These are phyloP conservation scores for Delphinapterus leucas DNA, from an alignment of 2,113 vertebrate species.

Conservation along the genomic window DNA sequence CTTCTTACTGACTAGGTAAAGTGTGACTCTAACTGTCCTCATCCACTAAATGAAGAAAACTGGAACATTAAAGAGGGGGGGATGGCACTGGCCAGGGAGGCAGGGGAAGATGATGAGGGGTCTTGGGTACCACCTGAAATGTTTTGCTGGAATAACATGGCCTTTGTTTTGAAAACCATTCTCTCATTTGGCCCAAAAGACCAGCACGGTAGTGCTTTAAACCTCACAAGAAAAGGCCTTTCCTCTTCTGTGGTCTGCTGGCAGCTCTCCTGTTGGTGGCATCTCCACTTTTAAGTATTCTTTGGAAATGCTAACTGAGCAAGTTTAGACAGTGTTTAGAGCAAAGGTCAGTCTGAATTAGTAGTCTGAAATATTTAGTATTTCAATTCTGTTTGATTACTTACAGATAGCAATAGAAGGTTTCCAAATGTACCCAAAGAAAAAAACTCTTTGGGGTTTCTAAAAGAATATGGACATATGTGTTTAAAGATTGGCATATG, in stretches of 20 bases:
- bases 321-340: conserved; percentile 4
- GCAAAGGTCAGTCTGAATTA: neutral
- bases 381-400: neutral
- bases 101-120: neutral
- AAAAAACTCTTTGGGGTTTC: neutral
- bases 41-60: neutral
- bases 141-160: neutral
- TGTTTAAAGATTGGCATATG: neutral
- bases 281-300: neutral
- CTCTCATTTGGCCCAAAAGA: neutral
- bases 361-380: conserved; percentile 14
- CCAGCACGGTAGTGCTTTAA: neutral
- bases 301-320: neutral
- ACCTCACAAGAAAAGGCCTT: neutral
- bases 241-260: neutral
- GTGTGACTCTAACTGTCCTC: neutral
- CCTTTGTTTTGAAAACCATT: neutral
- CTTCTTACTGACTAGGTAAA: neutral
- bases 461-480: neutral
- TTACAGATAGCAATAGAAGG: neutral
- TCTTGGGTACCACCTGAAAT: neutral
- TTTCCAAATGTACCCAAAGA: neutral
- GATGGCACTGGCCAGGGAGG: neutral
- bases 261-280: neutral
- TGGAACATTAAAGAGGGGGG: neutral